Evolutionary conservation across 2,797 vertebrate genomes (phyloP), one percentile per base, ranked within the genome.

Genomic region (Ispidina picta): DNA sequence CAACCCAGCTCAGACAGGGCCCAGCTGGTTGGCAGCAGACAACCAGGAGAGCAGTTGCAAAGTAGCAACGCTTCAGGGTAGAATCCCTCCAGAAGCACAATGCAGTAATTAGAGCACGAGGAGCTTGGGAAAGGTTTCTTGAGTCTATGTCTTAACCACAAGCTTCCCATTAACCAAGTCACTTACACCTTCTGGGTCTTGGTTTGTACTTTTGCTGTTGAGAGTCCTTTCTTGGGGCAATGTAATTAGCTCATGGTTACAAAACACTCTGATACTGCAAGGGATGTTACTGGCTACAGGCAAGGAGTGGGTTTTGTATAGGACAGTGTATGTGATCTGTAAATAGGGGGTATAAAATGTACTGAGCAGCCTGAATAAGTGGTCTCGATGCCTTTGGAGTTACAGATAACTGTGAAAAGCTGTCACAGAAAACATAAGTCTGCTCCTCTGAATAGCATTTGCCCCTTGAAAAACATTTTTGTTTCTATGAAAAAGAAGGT

Each of bases 381-480:
- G 20, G 19, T 66, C 41, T 59, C 69, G 56, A 8, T 84, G 33
- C 21, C n/a, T 74, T 65, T 80, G 69, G 35, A 90, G 66, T 62
- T 80, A 62, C 6, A 12, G 22, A 22, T 75, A 72, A 64, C 29
- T 66, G n/a, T 66, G 55, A 80, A 58, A 89, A 74, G 52, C 15
- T 79, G 6, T 48, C 33, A 49, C 29, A 64, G 70, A 64, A 92
- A 76, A 73, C 18, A 64, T 33, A 68, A 60, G 28, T 54, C 31
- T 71, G 37, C 43, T 15, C 26, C 58, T 68, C 64, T 81, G 51
- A 62, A 46, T 16, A 43, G 63, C 33, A 52, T 81, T 68, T 85
- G 7, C 39, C 71, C 62, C 59, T 82, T 87, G 78, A 80, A 91
- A 91, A 95, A 51, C 31, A 35, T 48, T 64, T 91, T 86, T 91